These are phyloP conservation scores for Orius insidiosus DNA, from an alignment of 1,140 invertebrate genomes.

Conservation along the genomic window DNA sequence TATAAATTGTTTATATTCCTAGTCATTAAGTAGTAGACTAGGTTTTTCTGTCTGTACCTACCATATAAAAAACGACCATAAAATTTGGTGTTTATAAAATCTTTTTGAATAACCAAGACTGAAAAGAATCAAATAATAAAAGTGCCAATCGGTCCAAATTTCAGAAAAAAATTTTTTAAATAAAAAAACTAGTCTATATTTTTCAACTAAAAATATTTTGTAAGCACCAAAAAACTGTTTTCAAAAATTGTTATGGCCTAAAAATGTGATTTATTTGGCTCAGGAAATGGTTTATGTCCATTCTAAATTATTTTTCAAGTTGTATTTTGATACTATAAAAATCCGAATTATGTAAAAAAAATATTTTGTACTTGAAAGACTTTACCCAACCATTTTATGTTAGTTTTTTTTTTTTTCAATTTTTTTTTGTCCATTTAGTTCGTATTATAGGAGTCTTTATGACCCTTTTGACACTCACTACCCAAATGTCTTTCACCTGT, in stretches of 20 bases:
- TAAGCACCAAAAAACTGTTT: too few relatives aligned
- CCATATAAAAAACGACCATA: too few relatives aligned
- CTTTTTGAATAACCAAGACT: too few relatives aligned
- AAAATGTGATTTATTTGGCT: slow-evolving; percentile 13
- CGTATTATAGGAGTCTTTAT: slow-evolving; percentile 14
- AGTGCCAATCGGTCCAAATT: slow-evolving; percentile 1
- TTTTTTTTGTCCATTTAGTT: slow-evolving; percentile 9
- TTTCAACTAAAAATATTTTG: background rate
- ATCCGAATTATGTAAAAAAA: slow-evolving; percentile 1
- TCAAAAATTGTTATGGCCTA: too few relatives aligned
- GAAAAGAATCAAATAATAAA: slow-evolving; percentile 3
- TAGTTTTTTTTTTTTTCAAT: slow-evolving; percentile 2
- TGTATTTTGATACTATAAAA: too few relatives aligned
- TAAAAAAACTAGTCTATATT: slow-evolving; percentile 8
- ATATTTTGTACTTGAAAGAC: slow-evolving; percentile 8
- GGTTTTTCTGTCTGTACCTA: slow-evolving; percentile 10
- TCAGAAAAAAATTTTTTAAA: slow-evolving; percentile 3
- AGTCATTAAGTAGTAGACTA: slow-evolving; percentile 16
- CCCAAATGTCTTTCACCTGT: slow-evolving; percentile 18
- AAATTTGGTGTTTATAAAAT: too few relatives aligned
- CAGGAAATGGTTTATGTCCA: slow-evolving; percentile 9
- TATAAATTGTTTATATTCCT: slow-evolving; percentile 9
- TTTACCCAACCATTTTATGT: background rate
- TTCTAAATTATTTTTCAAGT: too few relatives aligned
- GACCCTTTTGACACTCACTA: slow-evolving; percentile 14